Evolutionary conservation across 2,113 vertebrate genomes (phyloP), one percentile per base, ranked within the genome.

Genomic region (Peromyscus polionotus): DNA sequence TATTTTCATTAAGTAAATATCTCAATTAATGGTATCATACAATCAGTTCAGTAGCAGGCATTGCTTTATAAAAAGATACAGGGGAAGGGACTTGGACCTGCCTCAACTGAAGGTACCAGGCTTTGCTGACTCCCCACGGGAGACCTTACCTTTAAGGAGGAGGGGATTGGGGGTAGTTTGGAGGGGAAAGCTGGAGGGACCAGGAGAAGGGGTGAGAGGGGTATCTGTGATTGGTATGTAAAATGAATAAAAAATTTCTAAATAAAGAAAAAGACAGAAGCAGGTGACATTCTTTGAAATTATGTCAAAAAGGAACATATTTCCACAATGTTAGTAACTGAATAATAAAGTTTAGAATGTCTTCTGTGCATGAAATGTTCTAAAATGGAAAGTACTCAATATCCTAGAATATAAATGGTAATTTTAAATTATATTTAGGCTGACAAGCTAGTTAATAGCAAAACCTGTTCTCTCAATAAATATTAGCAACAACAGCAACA

Each of bases 1-100:
- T 94, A 61, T 88, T 76, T 83, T 88, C 57, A 90, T 31, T 91
- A 7, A 54, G 12, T 36, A 90, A 95, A 72, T 79, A 95, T 48
- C 17, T 61, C 73, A 51, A 94, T 84, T 77, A 61, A 79, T 77
- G 33, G 85, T 94, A 31, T 83, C 76, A 75, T 80, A 48, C 45
- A 94, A 22, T 76, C 76, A 91, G 5, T 79, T 0, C 63, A 94
- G 39, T 93, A 93, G 28, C 77, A 95, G 42, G 80, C 51, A 48
- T 67, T 87, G 48, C 31, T 94, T 68, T 45, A 7, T 10, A 57
- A 65, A 92, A 73, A 51, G 51, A 10, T 51, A 8, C 51, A 51
- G 51, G 8, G 51, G 51, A 51, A 51, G 51, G 51, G 51, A 10
- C 51, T 51, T 51, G 51, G 51, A 51, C 51, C 51, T 51, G 51